Evolutionary conservation across 2,888 invertebrate genomes (phyloP).

Genomic region (Abscondita cerata): DNA sequence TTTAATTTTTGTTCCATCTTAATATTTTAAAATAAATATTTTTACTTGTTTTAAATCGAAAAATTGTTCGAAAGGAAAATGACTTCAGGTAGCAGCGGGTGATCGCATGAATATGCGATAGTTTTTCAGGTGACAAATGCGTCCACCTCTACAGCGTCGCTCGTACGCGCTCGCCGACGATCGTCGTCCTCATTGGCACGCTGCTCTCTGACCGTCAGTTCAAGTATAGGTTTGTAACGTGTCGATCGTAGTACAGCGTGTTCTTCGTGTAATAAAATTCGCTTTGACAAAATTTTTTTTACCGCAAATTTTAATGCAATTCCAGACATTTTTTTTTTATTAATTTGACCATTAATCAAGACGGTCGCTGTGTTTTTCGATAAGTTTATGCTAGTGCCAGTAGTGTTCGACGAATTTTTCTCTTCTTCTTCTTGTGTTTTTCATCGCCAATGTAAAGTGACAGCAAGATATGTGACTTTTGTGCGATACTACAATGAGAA

Average conservation of each 20-base stretch:
- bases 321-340: no score
- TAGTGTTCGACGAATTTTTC: neutral
- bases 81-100: no score
- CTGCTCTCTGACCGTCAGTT: conserved; percentile 51
- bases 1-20: no score
- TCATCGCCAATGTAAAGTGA: conserved; percentile 23
- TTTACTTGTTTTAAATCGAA: no score
- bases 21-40: no score
- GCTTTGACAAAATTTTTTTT: conserved; percentile 11
- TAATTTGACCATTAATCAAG: no score
- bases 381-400: no score
- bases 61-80: no score
- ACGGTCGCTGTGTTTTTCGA: no score
- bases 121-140: conserved; percentile 36
- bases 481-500: conserved; percentile 49
- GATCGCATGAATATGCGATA: conserved; percentile 21
- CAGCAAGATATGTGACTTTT: conserved; percentile 24
- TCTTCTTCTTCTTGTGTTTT: neutral
- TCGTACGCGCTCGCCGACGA: conserved; percentile 25
- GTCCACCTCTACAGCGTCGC: conserved; percentile 25
- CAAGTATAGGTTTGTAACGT: conserved; percentile 43
- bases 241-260: conserved; percentile 1
- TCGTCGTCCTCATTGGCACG: conserved; percentile 48
- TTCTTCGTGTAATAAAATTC: conserved; percentile 4
- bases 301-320: no score